These are phyloP conservation scores for Hippopotamus amphibius DNA, from an alignment of 2,113 vertebrate species.

Conservation along the genomic window DNA sequence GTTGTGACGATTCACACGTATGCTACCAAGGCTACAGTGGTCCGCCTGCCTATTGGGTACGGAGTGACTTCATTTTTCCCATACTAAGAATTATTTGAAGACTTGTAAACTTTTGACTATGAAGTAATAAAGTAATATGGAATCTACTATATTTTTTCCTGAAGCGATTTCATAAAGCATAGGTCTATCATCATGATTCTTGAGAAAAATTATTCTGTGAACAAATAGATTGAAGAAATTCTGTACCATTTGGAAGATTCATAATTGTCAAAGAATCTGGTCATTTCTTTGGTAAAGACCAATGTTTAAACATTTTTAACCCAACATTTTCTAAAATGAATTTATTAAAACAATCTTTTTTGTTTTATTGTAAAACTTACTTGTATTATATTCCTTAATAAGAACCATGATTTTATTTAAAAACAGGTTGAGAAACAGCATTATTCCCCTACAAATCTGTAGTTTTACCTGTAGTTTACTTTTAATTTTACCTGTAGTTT, in stretches of 20 bases:
- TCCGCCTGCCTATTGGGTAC: constrained; percentile 93
- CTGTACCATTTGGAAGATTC: neutral
- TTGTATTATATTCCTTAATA: neutral
- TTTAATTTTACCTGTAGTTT: neutral
- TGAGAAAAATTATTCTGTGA: neutral
- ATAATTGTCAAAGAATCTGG: neutral
- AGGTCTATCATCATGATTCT: neutral
- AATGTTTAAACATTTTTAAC: neutral
- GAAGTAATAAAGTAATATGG: neutral
- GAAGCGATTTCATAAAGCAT: neutral
- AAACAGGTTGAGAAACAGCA: neutral
- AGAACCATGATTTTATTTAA: constrained; percentile 9
- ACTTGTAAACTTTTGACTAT: neutral
- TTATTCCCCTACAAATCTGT: neutral
- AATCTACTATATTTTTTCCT: neutral
- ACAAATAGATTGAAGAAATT: neutral
- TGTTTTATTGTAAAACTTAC: neutral
- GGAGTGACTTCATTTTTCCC: constrained; percentile 58
- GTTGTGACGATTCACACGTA: constrained; percentile 90
- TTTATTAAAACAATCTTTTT: neutral
- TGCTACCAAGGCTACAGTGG: constrained; percentile 89
- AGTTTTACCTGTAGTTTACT: neutral
- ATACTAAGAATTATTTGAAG: neutral
- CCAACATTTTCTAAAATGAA: constrained; percentile 16
- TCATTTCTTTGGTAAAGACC: neutral